Base-by-base conservation (phyloP, 2,113 vertebrate genomes). In the Forbesichthys papilliferus region DNA sequence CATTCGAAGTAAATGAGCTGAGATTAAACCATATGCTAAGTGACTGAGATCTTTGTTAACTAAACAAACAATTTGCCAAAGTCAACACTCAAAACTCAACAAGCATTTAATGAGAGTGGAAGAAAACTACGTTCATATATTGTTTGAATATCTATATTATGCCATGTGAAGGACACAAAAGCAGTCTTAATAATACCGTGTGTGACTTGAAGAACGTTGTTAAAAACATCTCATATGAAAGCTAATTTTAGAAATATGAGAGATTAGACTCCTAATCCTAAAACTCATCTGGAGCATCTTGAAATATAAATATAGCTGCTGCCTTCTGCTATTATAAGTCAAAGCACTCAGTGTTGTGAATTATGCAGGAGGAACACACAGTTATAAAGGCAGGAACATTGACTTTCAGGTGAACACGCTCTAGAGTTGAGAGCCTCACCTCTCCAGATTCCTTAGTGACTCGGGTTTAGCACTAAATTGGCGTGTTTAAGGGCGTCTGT, bases 21-120 rank as follows among this genome's bases (percentile, higher is more conserved):
- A 71, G 52, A 42, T 27, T 13, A 65, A 73, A 82, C 75, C 46
- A 64, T 65, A 84, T 77, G 53, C 27, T 82, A 74, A 71, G 59
- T 34, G 66, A 79, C 57, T 61, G 56, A 58, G 70, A n/a, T 70
- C 16, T 53, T 57, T 72, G 72, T 62, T 62, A 14, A 12, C 48
- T 11, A 69, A 64, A 78, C 58, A 64, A 60, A 54, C 71, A 69
- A 14, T 59, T 66, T 77, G 52, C 54, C 60, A 48, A 69, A 83
- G 71, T 61, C 68, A 71, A 48, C 36, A 66, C 63, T 20, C 58
- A 72, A 73, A 87, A 78, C 81, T 81, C 49, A 10, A 52, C 11
- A 52, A 12, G 49, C 49, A 52, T 11, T 52, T 12, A 11, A 52
- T 12, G 11, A 52, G 49, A 52, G 11, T 12, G 9, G 13, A 14